Conservation (phyloP, 2,888 invertebrate genomes). For the Myopa testacea region DNA sequence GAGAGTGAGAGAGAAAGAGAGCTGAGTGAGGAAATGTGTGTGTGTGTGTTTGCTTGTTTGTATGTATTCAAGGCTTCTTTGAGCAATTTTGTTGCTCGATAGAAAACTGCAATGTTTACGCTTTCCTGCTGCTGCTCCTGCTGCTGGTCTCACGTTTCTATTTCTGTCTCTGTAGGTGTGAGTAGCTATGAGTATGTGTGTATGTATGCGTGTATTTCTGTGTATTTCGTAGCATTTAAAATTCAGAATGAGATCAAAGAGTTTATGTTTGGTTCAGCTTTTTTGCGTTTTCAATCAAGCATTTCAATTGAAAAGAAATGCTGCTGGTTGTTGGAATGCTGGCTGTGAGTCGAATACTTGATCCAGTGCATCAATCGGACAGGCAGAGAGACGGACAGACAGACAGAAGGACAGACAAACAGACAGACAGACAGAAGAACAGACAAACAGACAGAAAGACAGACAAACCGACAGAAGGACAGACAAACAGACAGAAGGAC, state of each 20-base stretch:
- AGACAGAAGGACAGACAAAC: not conserved
- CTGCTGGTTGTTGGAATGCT: not conserved
- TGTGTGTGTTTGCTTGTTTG: slow-evolving; percentile 1
- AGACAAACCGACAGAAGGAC: not conserved
- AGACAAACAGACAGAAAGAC: not conserved
- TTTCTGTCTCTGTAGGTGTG: not conserved
- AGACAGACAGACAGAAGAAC: not conserved
- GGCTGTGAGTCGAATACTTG: not conserved
- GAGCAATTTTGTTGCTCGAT: slow-evolving; percentile 5
- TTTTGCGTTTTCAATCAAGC: slow-evolving; percentile 8
- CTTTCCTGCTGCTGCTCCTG: not conserved
- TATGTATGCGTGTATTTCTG: not conserved
- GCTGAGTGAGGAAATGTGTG: slow-evolving; percentile 17
- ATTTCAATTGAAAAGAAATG: not conserved
- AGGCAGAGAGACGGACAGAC: not conserved
- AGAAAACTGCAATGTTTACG: slow-evolving; percentile 10
- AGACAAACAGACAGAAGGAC: not conserved
- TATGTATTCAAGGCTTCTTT: not conserved
- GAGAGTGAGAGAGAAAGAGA: too few relatives aligned
- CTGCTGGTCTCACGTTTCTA: too few relatives aligned
- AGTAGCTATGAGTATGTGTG: not conserved
- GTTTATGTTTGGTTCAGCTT: not conserved
- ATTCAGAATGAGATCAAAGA: slow-evolving; percentile 12
- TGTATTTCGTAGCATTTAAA: slow-evolving; percentile 18
- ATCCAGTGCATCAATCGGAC: not conserved